phyloP scores from a whole-genome alignment of 2,888 invertebrate genomes.

The Monopis laevigella region DNA sequence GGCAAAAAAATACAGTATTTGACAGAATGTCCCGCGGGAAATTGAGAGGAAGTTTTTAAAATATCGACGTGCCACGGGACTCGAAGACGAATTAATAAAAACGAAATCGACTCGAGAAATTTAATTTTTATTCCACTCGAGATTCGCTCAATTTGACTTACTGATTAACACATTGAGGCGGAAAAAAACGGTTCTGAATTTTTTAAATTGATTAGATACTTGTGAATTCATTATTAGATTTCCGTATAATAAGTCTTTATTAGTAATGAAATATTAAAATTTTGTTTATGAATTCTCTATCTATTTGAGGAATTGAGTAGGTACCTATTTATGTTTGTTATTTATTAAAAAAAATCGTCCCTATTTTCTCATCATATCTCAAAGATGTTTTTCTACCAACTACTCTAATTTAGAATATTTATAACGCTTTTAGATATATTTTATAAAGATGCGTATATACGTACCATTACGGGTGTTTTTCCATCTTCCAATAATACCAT shows the following conservation, averaged over 20 bases:
- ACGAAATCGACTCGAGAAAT: constrained; percentile 12
- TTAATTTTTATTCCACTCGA: constrained; percentile 13
- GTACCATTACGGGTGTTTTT: too few species aligned
- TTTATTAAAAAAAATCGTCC: too few species aligned
- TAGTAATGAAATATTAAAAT: too few species aligned
- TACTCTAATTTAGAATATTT: too few species aligned
- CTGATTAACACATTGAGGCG: constrained; percentile 13
- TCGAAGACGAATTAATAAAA: constrained; percentile 11
- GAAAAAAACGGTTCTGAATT: constrained; percentile 10
- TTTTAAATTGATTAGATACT: constrained; percentile 11
- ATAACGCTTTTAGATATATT: too few species aligned
- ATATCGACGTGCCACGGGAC: constrained; percentile 13
- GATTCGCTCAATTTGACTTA: constrained; percentile 13
- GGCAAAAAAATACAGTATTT: constrained; percentile 12
- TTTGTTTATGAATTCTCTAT: too few species aligned
- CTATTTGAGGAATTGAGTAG: too few species aligned
- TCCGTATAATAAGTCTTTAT: constrained; percentile 6
- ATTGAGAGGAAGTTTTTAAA: constrained; percentile 11
- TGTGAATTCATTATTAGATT: constrained; percentile 4
- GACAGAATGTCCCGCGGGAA: constrained; percentile 9
- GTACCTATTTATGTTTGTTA: too few species aligned
- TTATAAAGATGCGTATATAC: too few species aligned
- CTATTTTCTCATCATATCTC: too few species aligned
- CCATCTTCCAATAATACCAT: too few species aligned
- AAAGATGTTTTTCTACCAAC: too few species aligned